Base-by-base conservation (phyloP, 2,797 vertebrate species). In the Huso huso region DNA sequence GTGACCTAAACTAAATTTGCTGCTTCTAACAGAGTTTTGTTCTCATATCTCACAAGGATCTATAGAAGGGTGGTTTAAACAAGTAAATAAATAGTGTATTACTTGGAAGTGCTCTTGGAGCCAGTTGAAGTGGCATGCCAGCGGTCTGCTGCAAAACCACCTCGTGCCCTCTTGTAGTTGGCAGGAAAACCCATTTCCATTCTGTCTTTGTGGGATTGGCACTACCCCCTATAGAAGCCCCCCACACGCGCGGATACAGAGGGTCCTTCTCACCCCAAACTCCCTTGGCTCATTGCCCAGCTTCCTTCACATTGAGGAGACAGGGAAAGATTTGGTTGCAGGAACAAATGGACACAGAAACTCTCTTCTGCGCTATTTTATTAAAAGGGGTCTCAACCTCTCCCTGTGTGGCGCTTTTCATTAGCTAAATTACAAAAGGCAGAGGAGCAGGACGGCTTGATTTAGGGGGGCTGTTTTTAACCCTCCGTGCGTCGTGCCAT, bases 371-470 rank as follows among this genome's bases (percentile, higher is more conserved):
- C 23, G 68, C 49, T 59, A 57, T 7, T 65, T 13, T 71, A 77
- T 70, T 82, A 84, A 87, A 82, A 82, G 81, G 80, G 83, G 82
- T 84, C 69, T 70, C 50, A 68, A 78, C 80, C 51, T 71, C 74
- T 75, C 10, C 63, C 75, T 13, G n/a, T 49, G 80, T 71, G 79
- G 80, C 80, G 78, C 78, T 82, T 86, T 86, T 85, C 82, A 86
- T 87, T 85, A 86, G 83, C 84, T 86, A 84, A 86, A 83, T 87
- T 81, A 81, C 82, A 80, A 72, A 72, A 66, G 59, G 9, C 78
- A 84, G 81, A 80, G 68, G 74, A 82, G 74, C 77, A 70, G 10
- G 48, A 57, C 67, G 72, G 66, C 73, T 78, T 82, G 81, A 86
- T 62, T 62, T 37, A 62, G 61, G 18, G 61, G 61, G 18, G 1